These are phyloP conservation scores for Corythoichthys haematopterus DNA, from an alignment of 2,113 vertebrate species.

Conservation along the genomic window DNA sequence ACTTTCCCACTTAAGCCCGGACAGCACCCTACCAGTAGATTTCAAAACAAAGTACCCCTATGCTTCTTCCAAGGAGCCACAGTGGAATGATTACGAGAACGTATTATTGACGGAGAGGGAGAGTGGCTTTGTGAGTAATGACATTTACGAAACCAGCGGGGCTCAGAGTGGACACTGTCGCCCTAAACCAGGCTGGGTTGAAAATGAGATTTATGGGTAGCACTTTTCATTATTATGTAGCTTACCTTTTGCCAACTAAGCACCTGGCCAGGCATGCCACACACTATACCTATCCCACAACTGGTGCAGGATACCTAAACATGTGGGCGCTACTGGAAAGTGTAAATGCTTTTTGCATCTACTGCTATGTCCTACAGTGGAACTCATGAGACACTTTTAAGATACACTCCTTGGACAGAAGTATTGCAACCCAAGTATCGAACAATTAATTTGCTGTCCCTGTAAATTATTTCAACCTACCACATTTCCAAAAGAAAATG, in stretches of 20 bases:
- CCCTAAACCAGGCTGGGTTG: slow-evolving; percentile 83
- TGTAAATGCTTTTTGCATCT: background rate
- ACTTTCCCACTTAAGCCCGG: slow-evolving; percentile 71
- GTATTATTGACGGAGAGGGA: slow-evolving; percentile 57
- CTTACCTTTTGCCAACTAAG: background rate
- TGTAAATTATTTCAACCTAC: too few relatives aligned
- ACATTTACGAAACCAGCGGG: slow-evolving; percentile 84
- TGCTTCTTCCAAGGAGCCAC: slow-evolving; percentile 36
- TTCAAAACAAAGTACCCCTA: slow-evolving; percentile 69
- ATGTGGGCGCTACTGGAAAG: slow-evolving; percentile 1
- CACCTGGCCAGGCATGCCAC: background rate
- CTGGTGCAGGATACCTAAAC: slow-evolving; percentile 18
- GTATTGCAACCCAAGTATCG: background rate
- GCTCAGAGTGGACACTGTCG: slow-evolving; percentile 52
- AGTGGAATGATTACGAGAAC: slow-evolving; percentile 74
- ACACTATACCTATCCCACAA: too few relatives aligned
- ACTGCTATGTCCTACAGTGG: background rate
- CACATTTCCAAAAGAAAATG: too few relatives aligned
- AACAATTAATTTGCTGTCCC: background rate
- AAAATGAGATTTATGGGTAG: slow-evolving; percentile 94
- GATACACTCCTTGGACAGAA: background rate
- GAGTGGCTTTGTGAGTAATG: slow-evolving; percentile 88
- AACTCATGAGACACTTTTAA: background rate
- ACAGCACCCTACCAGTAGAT: slow-evolving; percentile 49
- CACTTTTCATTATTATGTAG: slow-evolving; percentile 10